Evolutionary conservation across 2,888 invertebrate species (phyloP), one percentile per base, ranked within the genome.

Genomic region (Cacoxenus indagator): DNA sequence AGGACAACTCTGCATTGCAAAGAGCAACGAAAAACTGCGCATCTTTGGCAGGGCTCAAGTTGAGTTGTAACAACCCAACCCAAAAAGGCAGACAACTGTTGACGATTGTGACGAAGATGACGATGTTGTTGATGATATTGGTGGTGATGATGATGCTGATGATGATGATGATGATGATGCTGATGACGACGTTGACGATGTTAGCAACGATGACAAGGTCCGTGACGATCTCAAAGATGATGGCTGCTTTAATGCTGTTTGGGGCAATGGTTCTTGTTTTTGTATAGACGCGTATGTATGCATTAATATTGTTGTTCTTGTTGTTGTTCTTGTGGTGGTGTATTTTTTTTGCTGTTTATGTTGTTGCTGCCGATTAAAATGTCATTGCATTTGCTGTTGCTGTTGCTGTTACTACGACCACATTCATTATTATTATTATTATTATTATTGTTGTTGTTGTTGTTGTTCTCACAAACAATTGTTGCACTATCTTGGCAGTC

Each of bases 301-400:
- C 2, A 11, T 54, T 22, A 24, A 54, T 31, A 9, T 29, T 55
- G 2, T 43, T 55, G 65, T 17, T 43, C 55, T 9, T 43, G 29
- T 46, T 66, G 68, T 29, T 61, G 17, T 26, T n/a, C n/a, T n/a
- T n/a, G n/a, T n/a, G n/a, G n/a, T n/a, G n/a, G n/a, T n/a, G n/a
- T n/a, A n/a, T n/a, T n/a, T n/a, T n/a, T n/a, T n/a, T n/a, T n/a
- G n/a, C n/a, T 65, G 65, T 68, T 51, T 61, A 26, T 27, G 27
- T 26, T 27, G 51, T 54, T n/a, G 51, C 76, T 81, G 80, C 78
- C 81, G 79, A 80, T 80, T 83, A 83, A 80, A 80, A 83, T 83
- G 79, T 82, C 79, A 81, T 82, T 77, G 74, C 81, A 72, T 76
- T 82, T 69, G 82, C 82, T 81, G 82, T 45, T 62, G 22, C 24